A percentile compares a stretch with the other conserved stretches of the same genome.
These are phyloP conservation scores for Eristalis arbustorum DNA, from an alignment of 2,888 invertebrate genomes.

Conservation along the genomic window DNA sequence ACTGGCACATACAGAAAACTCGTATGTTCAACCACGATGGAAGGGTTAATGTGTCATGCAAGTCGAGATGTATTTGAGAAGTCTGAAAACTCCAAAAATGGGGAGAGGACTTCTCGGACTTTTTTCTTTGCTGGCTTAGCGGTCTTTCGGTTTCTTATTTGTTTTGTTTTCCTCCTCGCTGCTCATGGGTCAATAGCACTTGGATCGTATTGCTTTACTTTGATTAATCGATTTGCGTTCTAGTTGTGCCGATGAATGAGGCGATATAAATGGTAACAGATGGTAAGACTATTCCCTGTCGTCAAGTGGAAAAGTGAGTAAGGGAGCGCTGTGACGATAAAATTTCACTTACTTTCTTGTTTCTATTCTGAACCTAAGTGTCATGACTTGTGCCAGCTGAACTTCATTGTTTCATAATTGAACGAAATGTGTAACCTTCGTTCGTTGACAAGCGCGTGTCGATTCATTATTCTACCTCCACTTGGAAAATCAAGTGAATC, in stretches of 20 bases:
- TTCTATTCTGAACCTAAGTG: background rate
- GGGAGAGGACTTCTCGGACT: background rate
- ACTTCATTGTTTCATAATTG: background rate
- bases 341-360: background rate
- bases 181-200: conserved; percentile 3
- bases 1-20: background rate
- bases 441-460: background rate
- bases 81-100: background rate
- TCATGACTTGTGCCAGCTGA: background rate
- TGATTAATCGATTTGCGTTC: conserved; percentile 50
- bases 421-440: background rate
- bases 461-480: background rate
- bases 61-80: background rate
- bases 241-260: background rate
- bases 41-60: conserved; percentile 18
- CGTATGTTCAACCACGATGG: background rate
- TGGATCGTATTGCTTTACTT: background rate
- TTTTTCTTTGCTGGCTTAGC: background rate
- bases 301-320: background rate
- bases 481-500: background rate
- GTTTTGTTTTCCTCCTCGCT: background rate
- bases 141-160: background rate
- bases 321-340: background rate
- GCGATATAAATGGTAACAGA: conserved; percentile 20
- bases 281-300: conserved; percentile 17